Base-by-base conservation (phyloP, 2,888 invertebrate genomes). In the Ochropacha duplaris region DNA sequence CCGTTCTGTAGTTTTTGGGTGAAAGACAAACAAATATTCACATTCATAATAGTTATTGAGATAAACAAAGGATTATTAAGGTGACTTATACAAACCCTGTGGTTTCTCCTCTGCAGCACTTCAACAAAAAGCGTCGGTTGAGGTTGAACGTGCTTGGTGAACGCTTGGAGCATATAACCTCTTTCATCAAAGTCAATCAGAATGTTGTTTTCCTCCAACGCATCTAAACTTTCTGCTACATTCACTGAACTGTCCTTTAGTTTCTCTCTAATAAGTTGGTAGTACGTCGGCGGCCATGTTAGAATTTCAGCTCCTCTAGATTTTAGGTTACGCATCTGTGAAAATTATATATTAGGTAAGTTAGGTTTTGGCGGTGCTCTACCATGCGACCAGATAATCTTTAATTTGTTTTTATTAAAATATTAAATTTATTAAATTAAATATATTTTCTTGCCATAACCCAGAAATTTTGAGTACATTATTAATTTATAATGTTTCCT, bases 181-280 rank as follows among this genome's bases (percentile, higher is more conserved):
- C 98, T 94, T 77, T 99, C 99, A 82, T 99, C 99, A 80, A 97
- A 99, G 86, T 99, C 99, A 57, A 99, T 96, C 64, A 99, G 92
- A 69, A 99, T 98, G 77, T 96, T 96, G 62, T 98, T 91, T 85
- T 97, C 95, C 90, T 98, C 94, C 60, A 99, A 90, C 34, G 94
- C 93, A 64, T 96, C 95, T 63, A 99, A 88, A 69, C 97, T 97
- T 88, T 99, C 99, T 4, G 77, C 51, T 1, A 91, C 74, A 34
- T 72, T 95, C 8, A 98, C 94, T 61, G 96, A 94, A 60, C 97
- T 96, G 14, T 87, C 80, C 67, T 95, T 94, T 0, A 99, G 92
- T 68, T 96, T 95, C 74, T 97, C 94, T 65, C 95, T 93, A 34
- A 99, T 94, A 70, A 96, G 94, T 26, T 95, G 95, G 86, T 99